These are phyloP conservation scores for Ardeotis arabs DNA, from an alignment of 2,113 vertebrate species.

Conservation along the genomic window DNA sequence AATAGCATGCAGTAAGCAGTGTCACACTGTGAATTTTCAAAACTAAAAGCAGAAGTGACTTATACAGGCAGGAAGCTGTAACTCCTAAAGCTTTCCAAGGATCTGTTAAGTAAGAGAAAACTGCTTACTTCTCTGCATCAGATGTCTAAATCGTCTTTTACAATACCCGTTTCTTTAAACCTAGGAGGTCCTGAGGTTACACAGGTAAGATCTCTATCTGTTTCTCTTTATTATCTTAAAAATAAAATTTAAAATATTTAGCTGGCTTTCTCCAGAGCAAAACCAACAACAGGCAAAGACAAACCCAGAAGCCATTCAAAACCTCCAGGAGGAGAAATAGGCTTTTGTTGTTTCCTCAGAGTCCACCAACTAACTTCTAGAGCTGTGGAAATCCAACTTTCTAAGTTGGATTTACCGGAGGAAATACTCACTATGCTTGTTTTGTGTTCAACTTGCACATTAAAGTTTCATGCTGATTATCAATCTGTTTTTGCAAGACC, in stretches of 20 bases:
- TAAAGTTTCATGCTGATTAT: background rate
- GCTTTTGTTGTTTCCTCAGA: background rate
- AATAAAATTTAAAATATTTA: background rate
- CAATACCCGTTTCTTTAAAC: background rate
- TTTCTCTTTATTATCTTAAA: background rate
- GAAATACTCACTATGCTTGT: background rate
- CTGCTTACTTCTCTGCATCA: background rate
- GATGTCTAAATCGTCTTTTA: background rate
- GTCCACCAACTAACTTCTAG: accelerated
- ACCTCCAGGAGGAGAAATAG: background rate
- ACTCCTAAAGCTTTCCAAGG: background rate
- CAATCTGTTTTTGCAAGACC: background rate
- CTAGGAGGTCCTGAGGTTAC: background rate
- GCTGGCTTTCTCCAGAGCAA: background rate
- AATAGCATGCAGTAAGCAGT: slow-evolving; percentile 73
- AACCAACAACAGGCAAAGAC: background rate
- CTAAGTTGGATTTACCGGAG: background rate
- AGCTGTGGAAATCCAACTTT: background rate
- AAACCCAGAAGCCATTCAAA: background rate
- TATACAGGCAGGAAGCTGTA: slow-evolving; percentile 51
- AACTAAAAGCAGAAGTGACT: slow-evolving; percentile 61
- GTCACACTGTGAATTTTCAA: slow-evolving; percentile 70
- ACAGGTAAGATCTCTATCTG: slow-evolving; percentile 61
- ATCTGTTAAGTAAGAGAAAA: slow-evolving; percentile 6
- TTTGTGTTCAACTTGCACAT: background rate